These are phyloP conservation scores for Lochmaea crataegi DNA, from an alignment of 2,888 invertebrate species.

Conservation along the genomic window DNA sequence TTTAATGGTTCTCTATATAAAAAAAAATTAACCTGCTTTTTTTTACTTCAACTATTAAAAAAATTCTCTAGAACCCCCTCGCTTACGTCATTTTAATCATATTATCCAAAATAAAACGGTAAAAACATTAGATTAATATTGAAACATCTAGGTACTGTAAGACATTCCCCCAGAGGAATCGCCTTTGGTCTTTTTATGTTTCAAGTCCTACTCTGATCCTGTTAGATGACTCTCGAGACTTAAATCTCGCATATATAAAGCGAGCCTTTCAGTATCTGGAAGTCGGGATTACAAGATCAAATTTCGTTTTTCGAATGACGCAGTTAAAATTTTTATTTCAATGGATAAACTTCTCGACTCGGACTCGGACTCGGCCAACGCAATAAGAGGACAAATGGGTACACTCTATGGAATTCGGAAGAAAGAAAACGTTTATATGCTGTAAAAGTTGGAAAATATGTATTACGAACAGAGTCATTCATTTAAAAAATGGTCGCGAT, in stretches of 20 bases:
- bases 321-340: slow-evolving; percentile 33
- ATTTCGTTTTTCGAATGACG: slow-evolving; percentile 27
- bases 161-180: background rate
- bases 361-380: slow-evolving; percentile 4
- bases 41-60: too few species aligned
- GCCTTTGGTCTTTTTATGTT: slow-evolving; percentile 9
- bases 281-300: slow-evolving; percentile 26
- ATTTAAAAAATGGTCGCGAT: too few species aligned
- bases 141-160: background rate
- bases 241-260: slow-evolving; percentile 25
- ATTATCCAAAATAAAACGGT: background rate
- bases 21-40: too few species aligned
- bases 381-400: background rate
- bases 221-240: slow-evolving; percentile 18
- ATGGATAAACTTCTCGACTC: slow-evolving; percentile 11
- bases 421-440: background rate
- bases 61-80: background rate
- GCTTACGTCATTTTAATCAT: background rate
- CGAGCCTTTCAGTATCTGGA: slow-evolving; percentile 20
- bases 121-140: background rate
- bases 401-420: background rate
- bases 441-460: background rate
- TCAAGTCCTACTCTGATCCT: slow-evolving; percentile 14
- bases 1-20: too few species aligned
- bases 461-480: background rate